phyloP scores from a whole-genome alignment of 2,888 invertebrate species.

The Hesperia comma region DNA sequence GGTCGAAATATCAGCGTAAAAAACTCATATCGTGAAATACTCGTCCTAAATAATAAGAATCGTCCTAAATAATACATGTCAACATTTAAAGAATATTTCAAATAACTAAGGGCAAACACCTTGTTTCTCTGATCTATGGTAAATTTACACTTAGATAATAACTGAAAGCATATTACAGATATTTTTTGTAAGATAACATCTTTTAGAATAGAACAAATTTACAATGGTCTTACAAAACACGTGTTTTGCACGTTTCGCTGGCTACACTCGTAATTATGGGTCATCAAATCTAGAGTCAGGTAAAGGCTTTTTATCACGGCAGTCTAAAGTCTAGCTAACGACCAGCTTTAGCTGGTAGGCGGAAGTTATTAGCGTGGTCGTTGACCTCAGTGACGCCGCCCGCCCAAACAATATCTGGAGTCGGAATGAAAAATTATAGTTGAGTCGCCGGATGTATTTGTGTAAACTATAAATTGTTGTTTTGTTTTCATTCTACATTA shows the following conservation, averaged over 20 bases:
- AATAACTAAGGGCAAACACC: too few relatives aligned
- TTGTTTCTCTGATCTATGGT: too few relatives aligned
- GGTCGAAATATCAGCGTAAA: too few relatives aligned
- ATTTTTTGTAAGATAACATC: too few relatives aligned
- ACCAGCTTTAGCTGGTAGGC: conserved; percentile 70
- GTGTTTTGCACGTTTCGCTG: background rate
- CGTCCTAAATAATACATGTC: too few relatives aligned
- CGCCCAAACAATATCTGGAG: conserved; percentile 65
- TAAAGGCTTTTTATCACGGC: conserved; percentile 34
- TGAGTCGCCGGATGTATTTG: conserved; percentile 4
- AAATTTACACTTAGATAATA: too few relatives aligned
- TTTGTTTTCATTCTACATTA: background rate
- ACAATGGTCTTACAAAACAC: background rate
- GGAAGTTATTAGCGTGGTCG: conserved; percentile 79
- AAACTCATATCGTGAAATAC: too few relatives aligned
- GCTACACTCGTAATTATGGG: conserved; percentile 27
- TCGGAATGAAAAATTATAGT: conserved; percentile 22
- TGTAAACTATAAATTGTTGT: conserved; percentile 11
- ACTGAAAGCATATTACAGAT: too few relatives aligned
- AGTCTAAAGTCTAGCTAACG: conserved; percentile 56
- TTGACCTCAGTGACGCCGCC: conserved; percentile 60
- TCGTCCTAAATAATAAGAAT: too few relatives aligned
- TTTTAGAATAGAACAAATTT: too few relatives aligned
- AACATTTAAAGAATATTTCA: too few relatives aligned
- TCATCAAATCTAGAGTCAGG: conserved; percentile 37